These are phyloP conservation scores for Sepiola atlantica DNA, from an alignment of 2,888 invertebrate genomes.

Conservation along the genomic window DNA sequence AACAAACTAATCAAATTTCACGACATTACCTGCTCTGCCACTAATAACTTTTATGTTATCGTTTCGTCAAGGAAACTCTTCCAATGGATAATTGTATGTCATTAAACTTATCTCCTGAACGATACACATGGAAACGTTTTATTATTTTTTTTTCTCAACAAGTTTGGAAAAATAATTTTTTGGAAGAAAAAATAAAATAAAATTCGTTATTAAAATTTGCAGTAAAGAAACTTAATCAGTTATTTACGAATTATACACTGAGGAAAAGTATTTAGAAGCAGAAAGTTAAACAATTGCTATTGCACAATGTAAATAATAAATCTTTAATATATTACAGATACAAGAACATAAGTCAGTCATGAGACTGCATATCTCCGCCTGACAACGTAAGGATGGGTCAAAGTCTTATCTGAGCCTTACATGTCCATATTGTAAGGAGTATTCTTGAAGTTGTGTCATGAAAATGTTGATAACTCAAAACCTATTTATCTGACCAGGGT, in stretches of 20 bases:
- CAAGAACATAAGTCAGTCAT: too few relatives aligned
- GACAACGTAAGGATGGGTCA: too few relatives aligned
- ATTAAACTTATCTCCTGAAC: constrained; percentile 7
- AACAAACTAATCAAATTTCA: constrained; percentile 1
- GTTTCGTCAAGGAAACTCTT: neutral
- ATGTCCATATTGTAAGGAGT: too few relatives aligned
- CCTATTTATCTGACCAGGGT: too few relatives aligned
- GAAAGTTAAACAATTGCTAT: neutral
- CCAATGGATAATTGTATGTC: neutral
- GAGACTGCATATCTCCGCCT: too few relatives aligned
- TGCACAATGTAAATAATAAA: neutral
- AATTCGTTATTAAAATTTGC: neutral
- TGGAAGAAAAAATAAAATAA: neutral
- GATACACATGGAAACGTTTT: neutral
- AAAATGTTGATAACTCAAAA: too few relatives aligned
- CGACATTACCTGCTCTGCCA: neutral
- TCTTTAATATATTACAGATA: neutral
- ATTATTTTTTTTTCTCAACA: too few relatives aligned
- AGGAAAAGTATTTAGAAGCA: neutral
- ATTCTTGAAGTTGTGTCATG: too few relatives aligned
- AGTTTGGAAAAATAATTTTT: neutral
- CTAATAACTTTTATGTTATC: neutral
- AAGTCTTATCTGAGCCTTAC: too few relatives aligned
- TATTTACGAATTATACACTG: neutral
- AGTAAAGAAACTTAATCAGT: neutral